Evolutionary conservation across 1,140 invertebrate genomes (phyloP), one percentile per base, ranked within the genome.

Genomic region (Brachionus sp.): DNA sequence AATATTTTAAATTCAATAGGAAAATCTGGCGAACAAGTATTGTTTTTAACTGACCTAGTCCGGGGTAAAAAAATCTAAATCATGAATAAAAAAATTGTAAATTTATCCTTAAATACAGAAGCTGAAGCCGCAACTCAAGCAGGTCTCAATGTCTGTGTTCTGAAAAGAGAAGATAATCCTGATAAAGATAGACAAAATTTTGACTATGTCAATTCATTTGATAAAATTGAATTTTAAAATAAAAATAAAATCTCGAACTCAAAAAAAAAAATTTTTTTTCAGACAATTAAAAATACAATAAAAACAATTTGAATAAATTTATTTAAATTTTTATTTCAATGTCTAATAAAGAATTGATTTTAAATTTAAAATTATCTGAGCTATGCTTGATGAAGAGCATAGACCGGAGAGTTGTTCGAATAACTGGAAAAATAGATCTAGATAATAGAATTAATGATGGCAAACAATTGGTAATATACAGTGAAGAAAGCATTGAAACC

Each of bases 1-100:
- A 39, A 66, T 33, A 77, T 84, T 42, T 13, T 77, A 50, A 37
- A 53, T 19, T 64, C 6, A 37, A 50, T 84, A 9, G 50, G 13
- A 7, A 77, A 78, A 57, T 25, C 23, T 16, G 13, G 29, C 29
- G 80, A 78, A 42, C 53, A 64, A 64, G 77, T 80, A 13, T 66
- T 80, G 19, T 80, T 80, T 42, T 37, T 80, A 9, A 80, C 77
- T 66, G 77, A 80, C 57, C 19, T 80, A 29, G 19, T 80, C 10
- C 29, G 75, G 33, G 73, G 73, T 77, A 16, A 77, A 16, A 13
- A 6, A 46, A 29, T 53, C 19, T 44, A 6, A 9, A 13, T 7
- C 16, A 0, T 42, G n/a, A 50, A 33, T 13, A 29, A 33, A 25
- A 9, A 53, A 77, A 13, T 12, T 33, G 25, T 77, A 50, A 12